Base-by-base conservation (phyloP, 2,888 invertebrate species). In the Leptinotarsa tumamoca region DNA sequence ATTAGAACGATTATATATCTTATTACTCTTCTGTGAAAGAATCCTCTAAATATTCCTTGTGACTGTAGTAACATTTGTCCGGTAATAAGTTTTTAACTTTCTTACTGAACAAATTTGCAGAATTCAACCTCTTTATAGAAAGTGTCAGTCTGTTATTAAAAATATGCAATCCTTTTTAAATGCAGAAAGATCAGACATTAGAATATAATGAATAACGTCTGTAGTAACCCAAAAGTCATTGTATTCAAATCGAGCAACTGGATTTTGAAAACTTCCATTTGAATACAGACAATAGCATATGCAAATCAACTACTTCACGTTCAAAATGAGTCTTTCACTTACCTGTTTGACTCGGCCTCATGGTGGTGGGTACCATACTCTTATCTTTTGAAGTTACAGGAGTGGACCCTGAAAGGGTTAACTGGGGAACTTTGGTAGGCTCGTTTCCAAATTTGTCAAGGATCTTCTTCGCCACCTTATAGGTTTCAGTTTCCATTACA, bases 401-500 rank as follows among this genome's bases (percentile, higher is more conserved):
- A 43, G 77, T 74, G 10, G 68, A n/a, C 23, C 68, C 73, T 23
- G 75, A 72, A 14, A 81, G 73, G 33, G 76, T 68, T 75, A 78
- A 70, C 68, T 74, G 54, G 61, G 78, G 77, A 80, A 80, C 83
- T 80, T 58, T 70, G 23, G 49, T 18, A 4, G 70, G 54, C 49
- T 92, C 92, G 27, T 93, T 93, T 77, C 93, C 97, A 89, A 94
- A 97, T 87, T 95, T 95, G 87, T 96, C 94, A 74, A 98, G 89
- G 82, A 98, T 95, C 87, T 94, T 94, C 87, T 95, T 96, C 5
- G 97, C 97, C 68, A 93, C 95, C 90, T 98, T 99, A 87, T 98
- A 99, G 0, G 98, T 98, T 89, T 99, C 98, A 54, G 94, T 98
- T 86, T 99, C 98, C 94, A 96, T 98, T 51, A 99, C 98, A 86